Evolutionary conservation across 2,113 vertebrate species (phyloP), one percentile per base, ranked within the genome.

Genomic region (Oplegnathus fasciatus): DNA sequence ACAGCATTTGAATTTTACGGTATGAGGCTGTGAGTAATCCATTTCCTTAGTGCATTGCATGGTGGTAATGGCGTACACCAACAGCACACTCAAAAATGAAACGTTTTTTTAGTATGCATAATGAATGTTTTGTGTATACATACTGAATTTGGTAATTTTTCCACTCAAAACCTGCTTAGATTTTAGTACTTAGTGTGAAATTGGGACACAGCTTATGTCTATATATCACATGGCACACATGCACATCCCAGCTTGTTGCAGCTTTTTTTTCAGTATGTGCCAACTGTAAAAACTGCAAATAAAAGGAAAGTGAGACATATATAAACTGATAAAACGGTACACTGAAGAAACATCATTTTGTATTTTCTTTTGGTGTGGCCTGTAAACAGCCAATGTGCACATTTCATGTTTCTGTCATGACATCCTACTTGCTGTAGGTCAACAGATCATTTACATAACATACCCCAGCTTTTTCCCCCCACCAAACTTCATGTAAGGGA

Each of bases 381-480:
- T 48, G 40, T 20, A 64, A 77, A 32, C 0, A 52, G 20, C 58
- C 2, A 48, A 37, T 15, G 17, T 61, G 30, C 2, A 69, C 2
- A 26, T 26, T 9, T 65, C 37, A 67, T 55, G 58, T 61, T 81
- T 70, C n/a, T 2, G 18, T 69, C 44, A 65, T 58, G n/a, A 9
- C 60, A 46, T 58, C 61, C 14, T 52, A 42, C 42, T 26, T 30
- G 5, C n/a, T 54, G 37, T 7, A 61, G 79, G 61, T 66, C 66
- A 76, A 18, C 11, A 82, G 67, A 8, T 82, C 13, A 65, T 88
- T 61, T 68, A 87, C 52, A 77, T 69, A 52, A 90, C 69, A 52
- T 10, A 52, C 14, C 54, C 28, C 24, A 22, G 26, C 46, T 42
- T 40, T 44, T 26, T 8, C 22, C 50, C 20, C 50, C 22, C 18